Evolutionary conservation across 2,797 vertebrate species (phyloP).

Genomic region (Sternarchorhynchus goeldii): DNA sequence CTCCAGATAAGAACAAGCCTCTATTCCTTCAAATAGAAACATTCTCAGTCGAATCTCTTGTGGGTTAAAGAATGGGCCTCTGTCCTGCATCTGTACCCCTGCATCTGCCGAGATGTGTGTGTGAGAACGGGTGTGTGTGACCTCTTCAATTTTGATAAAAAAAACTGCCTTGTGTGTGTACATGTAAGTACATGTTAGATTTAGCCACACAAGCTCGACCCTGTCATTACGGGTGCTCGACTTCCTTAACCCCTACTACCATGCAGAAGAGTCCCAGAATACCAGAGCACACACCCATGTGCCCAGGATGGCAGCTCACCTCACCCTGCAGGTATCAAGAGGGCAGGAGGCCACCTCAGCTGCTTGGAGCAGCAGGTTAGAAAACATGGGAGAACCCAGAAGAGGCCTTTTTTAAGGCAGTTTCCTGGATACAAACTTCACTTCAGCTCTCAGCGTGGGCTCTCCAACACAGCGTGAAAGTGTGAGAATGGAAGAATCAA

Average conservation of each 20-base stretch:
- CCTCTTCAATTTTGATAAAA: background rate
- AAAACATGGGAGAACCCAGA: background rate
- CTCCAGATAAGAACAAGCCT: background rate
- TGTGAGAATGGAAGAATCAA: background rate
- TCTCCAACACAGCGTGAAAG: background rate
- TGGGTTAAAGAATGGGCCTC: background rate
- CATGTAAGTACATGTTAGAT: constrained; percentile 5
- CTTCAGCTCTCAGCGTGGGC: too few relatives aligned
- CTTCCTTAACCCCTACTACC: constrained; percentile 56
- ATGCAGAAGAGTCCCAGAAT: constrained; percentile 65
- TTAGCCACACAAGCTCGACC: constrained; percentile 48
- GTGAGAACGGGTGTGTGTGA: constrained; percentile 15
- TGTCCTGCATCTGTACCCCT: constrained; percentile 1
- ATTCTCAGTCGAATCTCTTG: constrained; percentile 1
- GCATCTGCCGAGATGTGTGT: constrained; percentile 17
- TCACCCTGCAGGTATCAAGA: constrained; percentile 30
- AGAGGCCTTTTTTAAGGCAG: background rate
- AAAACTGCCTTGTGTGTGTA: constrained; percentile 57
- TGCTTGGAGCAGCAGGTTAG: background rate
- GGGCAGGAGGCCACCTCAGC: background rate
- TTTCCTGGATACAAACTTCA: background rate
- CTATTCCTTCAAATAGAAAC: background rate
- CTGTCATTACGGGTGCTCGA: constrained; percentile 69
- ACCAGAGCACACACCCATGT: constrained; percentile 55
- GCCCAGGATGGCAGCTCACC: constrained; percentile 58